Evolutionary conservation across 2,113 vertebrate species (phyloP).

Genomic region (Sorex araneus): DNA sequence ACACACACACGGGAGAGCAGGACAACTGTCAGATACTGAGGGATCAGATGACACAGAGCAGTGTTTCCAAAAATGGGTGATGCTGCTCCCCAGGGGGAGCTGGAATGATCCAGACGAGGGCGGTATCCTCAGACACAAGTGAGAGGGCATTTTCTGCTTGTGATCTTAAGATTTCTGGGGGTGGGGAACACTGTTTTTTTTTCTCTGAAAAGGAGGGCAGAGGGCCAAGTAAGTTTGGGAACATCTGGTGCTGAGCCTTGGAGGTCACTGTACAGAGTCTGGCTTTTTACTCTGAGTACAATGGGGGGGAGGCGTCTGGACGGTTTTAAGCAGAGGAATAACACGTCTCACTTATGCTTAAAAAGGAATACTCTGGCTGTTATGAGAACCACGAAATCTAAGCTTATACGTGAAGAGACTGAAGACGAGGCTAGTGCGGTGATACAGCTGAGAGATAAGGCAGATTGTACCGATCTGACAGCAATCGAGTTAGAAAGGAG

Average conservation of each 20-base stretch:
- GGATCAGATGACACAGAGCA: too few relatives aligned
- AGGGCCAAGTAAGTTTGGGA: background rate
- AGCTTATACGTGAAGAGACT: conserved; percentile 10
- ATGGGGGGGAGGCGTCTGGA: background rate
- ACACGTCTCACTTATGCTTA: conserved; percentile 32
- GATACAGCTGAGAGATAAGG: conserved; percentile 4
- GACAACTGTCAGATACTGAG: too few relatives aligned
- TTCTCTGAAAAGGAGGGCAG: background rate
- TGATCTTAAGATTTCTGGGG: too few relatives aligned
- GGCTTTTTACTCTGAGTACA: conserved; percentile 17
- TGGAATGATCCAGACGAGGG: too few relatives aligned
- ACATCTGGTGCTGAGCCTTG: background rate
- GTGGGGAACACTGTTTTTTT: too few relatives aligned
- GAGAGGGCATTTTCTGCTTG: too few relatives aligned
- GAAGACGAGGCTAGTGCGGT: conserved; percentile 29
- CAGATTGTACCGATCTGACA: background rate
- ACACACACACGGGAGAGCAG: background rate
- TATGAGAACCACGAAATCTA: background rate
- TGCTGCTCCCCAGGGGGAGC: too few relatives aligned
- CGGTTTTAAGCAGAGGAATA: conserved; percentile 22
- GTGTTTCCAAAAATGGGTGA: too few relatives aligned
- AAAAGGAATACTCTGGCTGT: conserved; percentile 42
- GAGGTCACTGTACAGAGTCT: conserved; percentile 5
- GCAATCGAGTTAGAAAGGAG: background rate
- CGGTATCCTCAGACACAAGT: too few relatives aligned